A percentile compares a stretch with the other conserved stretches of the same genome.
phyloP scores from a whole-genome alignment of 1,140 invertebrate species.

The Oreohelix idahoensis region DNA sequence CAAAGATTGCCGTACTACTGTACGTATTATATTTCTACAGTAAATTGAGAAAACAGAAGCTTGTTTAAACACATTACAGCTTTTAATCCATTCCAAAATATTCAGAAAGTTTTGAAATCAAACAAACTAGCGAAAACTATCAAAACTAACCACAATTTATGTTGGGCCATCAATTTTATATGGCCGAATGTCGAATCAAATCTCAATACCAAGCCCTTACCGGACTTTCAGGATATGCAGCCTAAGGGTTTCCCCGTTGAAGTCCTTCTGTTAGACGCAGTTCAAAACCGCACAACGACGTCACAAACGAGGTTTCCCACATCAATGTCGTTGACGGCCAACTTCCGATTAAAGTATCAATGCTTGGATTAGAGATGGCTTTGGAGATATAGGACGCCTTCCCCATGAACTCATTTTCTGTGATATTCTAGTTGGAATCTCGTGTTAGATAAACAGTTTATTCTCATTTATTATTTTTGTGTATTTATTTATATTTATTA shows the following conservation, averaged over 20 bases:
- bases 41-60: no score
- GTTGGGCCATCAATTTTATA: slow-evolving; percentile 14
- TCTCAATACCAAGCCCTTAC: neutral
- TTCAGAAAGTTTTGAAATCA: no score
- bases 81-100: no score
- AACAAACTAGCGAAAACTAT: no score
- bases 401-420: neutral
- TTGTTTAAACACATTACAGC: no score
- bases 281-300: neutral
- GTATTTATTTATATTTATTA: no score
- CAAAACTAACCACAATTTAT: neutral
- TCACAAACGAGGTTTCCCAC: neutral
- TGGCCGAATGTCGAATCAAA: neutral
- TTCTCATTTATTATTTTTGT: no score
- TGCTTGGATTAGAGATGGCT: slow-evolving; percentile 5
- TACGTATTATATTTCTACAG: no score
- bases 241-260: slow-evolving; percentile 2
- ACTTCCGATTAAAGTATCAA: slow-evolving; percentile 32
- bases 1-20: no score
- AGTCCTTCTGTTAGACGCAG: neutral
- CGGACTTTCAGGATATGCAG: neutral
- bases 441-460: no score
- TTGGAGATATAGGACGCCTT: neutral
- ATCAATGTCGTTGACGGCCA: neutral
- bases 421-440: no score